Conservation (phyloP, 2,888 invertebrate species). For the Erannis defoliaria region DNA sequence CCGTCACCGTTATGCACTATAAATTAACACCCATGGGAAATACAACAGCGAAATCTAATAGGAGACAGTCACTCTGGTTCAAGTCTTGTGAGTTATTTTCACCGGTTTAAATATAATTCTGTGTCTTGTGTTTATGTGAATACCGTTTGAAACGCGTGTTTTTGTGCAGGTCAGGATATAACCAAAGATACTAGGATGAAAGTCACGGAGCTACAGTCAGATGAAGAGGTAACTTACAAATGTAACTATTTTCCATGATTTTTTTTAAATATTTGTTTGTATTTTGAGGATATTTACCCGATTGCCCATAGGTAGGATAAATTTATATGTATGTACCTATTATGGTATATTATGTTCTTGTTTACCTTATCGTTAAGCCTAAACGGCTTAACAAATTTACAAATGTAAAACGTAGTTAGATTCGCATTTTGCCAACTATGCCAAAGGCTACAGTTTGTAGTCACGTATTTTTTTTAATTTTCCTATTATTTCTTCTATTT, state of each 20-base stretch:
- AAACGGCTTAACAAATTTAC: too few relatives aligned
- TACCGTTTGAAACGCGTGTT: conserved; percentile 52
- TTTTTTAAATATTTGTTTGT: background rate
- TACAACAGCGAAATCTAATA: conserved; percentile 64
- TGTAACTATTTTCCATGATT: background rate
- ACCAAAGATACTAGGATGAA: conserved; percentile 84
- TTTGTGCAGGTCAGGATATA: conserved; percentile 83
- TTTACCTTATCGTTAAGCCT: too few relatives aligned
- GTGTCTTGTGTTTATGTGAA: conserved; percentile 63
- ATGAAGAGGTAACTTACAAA: conserved; percentile 74
- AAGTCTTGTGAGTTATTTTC: conserved; percentile 76
- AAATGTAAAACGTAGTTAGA: too few relatives aligned
- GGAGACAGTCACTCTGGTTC: conserved; percentile 65
- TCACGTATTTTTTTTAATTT: background rate
- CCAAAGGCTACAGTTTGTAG: background rate
- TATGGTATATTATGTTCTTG: too few relatives aligned
- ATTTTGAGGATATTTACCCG: too few relatives aligned
- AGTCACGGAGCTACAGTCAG: conserved; percentile 78
- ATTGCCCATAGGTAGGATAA: too few relatives aligned
- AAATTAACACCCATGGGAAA: conserved; percentile 71
- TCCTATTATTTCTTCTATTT: background rate
- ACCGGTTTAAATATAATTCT: conserved; percentile 46
- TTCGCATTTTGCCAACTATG: too few relatives aligned
- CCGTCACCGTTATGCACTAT: conserved; percentile 70
- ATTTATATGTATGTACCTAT: too few relatives aligned